Conservation (phyloP, 2,888 invertebrate species). For the Drosophila maculinotata region DNA sequence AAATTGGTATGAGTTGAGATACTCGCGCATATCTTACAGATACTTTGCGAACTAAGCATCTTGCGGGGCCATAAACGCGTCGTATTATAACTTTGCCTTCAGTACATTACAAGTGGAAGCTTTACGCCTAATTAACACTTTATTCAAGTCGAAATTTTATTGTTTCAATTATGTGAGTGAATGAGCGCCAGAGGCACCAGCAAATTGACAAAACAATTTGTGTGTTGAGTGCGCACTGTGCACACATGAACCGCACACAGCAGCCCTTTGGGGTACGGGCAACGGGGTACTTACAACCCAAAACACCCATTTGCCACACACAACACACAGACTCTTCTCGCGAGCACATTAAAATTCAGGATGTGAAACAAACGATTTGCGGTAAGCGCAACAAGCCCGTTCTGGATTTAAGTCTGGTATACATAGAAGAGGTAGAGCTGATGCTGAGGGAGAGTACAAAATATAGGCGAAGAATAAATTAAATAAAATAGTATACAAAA, state of each 20-base stretch:
- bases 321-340: constrained; percentile 24
- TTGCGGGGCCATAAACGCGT: constrained; percentile 69
- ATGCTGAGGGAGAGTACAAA: neutral
- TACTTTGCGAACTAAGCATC: constrained; percentile 66
- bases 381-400: constrained; percentile 50
- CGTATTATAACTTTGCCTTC: constrained; percentile 62
- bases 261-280: constrained; percentile 29
- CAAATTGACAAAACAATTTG: constrained; percentile 68
- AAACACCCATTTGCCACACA: constrained; percentile 27
- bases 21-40: constrained; percentile 41
- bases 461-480: neutral
- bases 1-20: constrained; percentile 26
- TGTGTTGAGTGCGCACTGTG: constrained; percentile 27
- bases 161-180: constrained; percentile 69
- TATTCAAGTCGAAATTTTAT: constrained; percentile 70
- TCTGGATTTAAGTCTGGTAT: constrained; percentile 13
- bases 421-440: neutral
- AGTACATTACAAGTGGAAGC: constrained; percentile 59
- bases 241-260: constrained; percentile 19
- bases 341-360: constrained; percentile 76
- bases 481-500: neutral
- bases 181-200: constrained; percentile 36
- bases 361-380: constrained; percentile 73
- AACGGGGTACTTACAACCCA: constrained; percentile 29
- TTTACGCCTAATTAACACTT: constrained; percentile 81